A percentile compares a stretch with the other conserved stretches of the same genome.
Conservation (phyloP, 2,797 vertebrate genomes). For the Neoniphon sammara region DNA sequence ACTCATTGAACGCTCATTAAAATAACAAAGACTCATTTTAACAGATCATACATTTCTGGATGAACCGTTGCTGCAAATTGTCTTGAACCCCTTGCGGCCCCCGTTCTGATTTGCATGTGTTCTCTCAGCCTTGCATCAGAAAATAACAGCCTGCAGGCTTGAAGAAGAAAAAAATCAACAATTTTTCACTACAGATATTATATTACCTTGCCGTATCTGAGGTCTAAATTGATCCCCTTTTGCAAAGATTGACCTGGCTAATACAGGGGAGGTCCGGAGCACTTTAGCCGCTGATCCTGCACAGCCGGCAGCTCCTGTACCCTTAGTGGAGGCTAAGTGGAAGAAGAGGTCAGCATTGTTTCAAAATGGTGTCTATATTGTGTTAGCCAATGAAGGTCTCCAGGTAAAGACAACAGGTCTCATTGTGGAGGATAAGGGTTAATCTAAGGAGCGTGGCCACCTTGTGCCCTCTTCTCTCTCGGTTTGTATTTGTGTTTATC, state of each 20-base stretch:
- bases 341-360: slow-evolving; percentile 51
- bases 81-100: slow-evolving; percentile 1
- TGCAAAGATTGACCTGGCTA: not conserved
- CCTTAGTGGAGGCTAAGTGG: slow-evolving; percentile 30
- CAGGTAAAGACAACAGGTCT: slow-evolving; percentile 66
- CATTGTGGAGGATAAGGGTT: slow-evolving; percentile 70
- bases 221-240: not conserved
- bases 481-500: slow-evolving; percentile 73
- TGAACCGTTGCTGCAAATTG: not conserved
- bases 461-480: slow-evolving; percentile 71
- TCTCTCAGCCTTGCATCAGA: not conserved
- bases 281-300: slow-evolving; percentile 9
- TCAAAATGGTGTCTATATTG: slow-evolving; percentile 42
- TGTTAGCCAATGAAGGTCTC: slow-evolving; percentile 37
- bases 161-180: too few relatives aligned
- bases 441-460: slow-evolving; percentile 69
- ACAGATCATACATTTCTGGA: not conserved
- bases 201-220: not conserved
- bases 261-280: not conserved
- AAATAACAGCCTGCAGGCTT: not conserved
- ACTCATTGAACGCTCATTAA: slow-evolving; percentile 22
- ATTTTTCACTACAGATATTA: not conserved
- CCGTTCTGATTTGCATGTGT: not conserved
- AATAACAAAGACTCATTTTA: slow-evolving; percentile 16
- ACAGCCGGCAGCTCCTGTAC: slow-evolving; percentile 9